These are phyloP conservation scores for rat (Rattus norvegicus) DNA, from an alignment of 2,113 vertebrate genomes.

Conservation along the genomic window DNA sequence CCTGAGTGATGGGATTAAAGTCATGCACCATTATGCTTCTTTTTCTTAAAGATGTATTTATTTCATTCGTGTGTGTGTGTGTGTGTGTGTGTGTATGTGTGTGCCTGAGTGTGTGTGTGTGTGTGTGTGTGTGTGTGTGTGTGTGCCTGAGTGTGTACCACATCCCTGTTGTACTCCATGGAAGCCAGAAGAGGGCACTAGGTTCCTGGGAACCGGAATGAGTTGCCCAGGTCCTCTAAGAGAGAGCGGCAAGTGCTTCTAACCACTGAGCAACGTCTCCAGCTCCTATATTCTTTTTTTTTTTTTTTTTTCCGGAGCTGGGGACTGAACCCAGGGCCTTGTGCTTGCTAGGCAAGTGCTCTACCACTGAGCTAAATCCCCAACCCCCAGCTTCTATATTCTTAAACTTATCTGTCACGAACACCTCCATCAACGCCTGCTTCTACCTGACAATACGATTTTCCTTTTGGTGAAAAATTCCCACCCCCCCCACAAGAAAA, in stretches of 20 bases:
- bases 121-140: neutral
- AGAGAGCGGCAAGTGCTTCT: no score
- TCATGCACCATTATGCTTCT: neutral
- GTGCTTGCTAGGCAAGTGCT: no score
- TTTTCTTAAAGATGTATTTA: neutral
- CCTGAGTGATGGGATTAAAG: neutral
- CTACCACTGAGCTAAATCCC: neutral
- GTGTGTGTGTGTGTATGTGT: neutral
- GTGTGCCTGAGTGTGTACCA: neutral
- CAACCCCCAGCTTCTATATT: neutral
- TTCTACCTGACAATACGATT: neutral
- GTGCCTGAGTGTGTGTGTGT: neutral
- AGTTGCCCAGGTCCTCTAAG: neutral
- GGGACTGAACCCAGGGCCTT: no score
- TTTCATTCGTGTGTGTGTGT: neutral
- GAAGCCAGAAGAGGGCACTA: neutral
- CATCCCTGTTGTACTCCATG: neutral
- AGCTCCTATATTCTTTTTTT: neutral
- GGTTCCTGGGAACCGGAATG: neutral
- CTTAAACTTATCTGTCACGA: neutral
- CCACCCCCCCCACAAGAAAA: neutral
- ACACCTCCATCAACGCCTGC: neutral
- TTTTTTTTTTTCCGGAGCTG: no score
- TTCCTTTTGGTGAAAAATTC: constrained; percentile 22
- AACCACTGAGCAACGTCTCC: neutral